A percentile compares a stretch with the other conserved stretches of the same genome.
Conservation (phyloP, 2,797 vertebrate genomes). For the Cheirogaleus major region DNA sequence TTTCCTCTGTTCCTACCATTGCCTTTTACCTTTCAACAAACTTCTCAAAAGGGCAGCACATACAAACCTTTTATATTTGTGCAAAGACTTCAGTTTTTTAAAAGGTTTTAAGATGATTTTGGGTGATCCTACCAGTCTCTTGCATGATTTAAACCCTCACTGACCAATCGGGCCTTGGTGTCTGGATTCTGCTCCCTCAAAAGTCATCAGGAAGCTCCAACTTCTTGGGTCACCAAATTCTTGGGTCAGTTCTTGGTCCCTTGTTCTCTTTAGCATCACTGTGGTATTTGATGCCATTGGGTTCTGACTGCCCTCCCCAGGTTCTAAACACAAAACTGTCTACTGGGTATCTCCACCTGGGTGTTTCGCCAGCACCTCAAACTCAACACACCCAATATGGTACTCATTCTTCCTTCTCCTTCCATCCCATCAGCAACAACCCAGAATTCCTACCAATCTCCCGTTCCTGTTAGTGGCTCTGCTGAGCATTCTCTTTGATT, state of each 20-base stretch:
- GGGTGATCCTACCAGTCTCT: background rate
- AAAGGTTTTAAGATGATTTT: background rate
- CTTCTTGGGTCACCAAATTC: background rate
- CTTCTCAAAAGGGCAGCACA: background rate
- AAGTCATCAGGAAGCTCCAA: background rate
- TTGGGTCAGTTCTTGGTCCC: background rate
- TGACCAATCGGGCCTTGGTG: background rate
- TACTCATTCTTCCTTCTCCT: background rate
- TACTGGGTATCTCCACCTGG: background rate
- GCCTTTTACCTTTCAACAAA: slow-evolving; percentile 4
- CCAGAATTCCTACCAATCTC: background rate
- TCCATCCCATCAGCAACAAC: background rate
- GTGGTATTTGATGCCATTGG: background rate
- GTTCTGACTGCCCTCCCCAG: background rate
- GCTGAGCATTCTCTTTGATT: background rate
- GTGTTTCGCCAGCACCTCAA: background rate
- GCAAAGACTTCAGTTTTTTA: background rate
- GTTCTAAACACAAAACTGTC: background rate
- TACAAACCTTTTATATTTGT: background rate
- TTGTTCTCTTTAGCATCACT: background rate
- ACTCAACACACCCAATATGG: background rate
- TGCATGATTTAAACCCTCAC: background rate
- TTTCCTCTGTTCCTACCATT: background rate
- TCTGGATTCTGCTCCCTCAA: background rate
- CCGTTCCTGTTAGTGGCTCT: background rate